Evolutionary conservation across 2,888 invertebrate species (phyloP), one percentile per base, ranked within the genome.

Genomic region (Archips crataeganus): DNA sequence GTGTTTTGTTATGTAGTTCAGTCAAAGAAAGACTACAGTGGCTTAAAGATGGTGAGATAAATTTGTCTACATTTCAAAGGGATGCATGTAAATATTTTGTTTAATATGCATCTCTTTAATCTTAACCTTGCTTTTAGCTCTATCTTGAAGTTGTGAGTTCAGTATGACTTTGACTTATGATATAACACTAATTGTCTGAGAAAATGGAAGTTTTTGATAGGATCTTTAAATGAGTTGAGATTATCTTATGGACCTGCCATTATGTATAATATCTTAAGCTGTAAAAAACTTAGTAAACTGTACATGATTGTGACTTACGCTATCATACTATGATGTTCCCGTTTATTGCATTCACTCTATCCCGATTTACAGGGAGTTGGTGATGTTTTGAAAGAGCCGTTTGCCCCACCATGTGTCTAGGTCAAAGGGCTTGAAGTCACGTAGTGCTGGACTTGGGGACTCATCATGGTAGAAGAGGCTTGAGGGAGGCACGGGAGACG

Each of bases 321-420:
- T 92, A 93, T 88, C 88, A 87, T 82, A 82, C 82, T 82, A 83
- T 81, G 78, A 79, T 86, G 83, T 84, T 85, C 85, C 87, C 80
- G 73, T 79, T 77, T 78, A 63, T 76, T 75, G 69, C 68, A 49
- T 74, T 63, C 65, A 66, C 54, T 66, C 70, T 71, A 39, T 39
- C 73, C 36, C 57, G 72, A 66, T 81, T 95, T 94, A 96, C 79
- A 96, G 95, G 76, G 97, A 97, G 89, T 97, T 97, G 74, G 98
- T 98, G 88, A 98, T 97, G 88, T 97, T 97, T 83, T 97, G 97
- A 93, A 97, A 97, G 77, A 97, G 94, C 78, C 98, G 95, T 87
- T 97, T 97, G 76, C 98, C 98, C 98, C 98, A 98, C 97, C 98
- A 98, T 51, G 97, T 96, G 87, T 98, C 98, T 84, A 98, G 95